Percentiles rank a stretch among this genome's conserved stretches.
Conservation (phyloP, 2,888 invertebrate genomes). For the Cantharis rufa region DNA sequence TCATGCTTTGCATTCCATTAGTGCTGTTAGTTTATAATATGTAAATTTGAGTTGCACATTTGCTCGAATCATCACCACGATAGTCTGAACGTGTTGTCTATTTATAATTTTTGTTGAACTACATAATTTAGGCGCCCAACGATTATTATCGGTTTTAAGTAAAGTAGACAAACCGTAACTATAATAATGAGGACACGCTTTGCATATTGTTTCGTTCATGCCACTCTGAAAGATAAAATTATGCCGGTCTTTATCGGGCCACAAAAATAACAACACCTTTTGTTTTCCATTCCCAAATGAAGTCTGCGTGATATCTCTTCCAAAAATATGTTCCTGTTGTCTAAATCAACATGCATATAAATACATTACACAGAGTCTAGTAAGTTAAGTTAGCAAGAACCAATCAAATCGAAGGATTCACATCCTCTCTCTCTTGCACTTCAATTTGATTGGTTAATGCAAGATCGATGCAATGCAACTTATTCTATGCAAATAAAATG, state of each 20-base stretch:
- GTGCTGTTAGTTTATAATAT: not conserved
- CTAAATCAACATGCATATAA: not conserved
- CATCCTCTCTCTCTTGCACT: too few relatives aligned
- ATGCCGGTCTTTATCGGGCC: not conserved
- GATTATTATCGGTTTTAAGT: not conserved
- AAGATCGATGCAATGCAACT: too few relatives aligned
- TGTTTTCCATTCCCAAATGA: not conserved
- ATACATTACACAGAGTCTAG: too few relatives aligned
- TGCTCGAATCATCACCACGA: not conserved
- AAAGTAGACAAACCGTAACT: not conserved
- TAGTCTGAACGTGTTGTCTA: not conserved
- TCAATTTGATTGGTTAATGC: too few relatives aligned
- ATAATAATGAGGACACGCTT: not conserved
- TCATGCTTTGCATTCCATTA: not conserved
- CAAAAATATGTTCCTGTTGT: not conserved
- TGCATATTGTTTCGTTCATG: not conserved
- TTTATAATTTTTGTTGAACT: not conserved
- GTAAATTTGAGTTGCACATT: not conserved
- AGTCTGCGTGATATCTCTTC: not conserved
- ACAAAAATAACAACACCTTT: not conserved
- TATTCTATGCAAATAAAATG: too few relatives aligned
- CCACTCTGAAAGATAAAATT: not conserved
- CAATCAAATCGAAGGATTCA: too few relatives aligned
- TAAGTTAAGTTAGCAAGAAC: too few relatives aligned
- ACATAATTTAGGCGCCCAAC: not conserved